Conservation (phyloP, 2,888 invertebrate species). For the Drosophila formosana region DNA sequence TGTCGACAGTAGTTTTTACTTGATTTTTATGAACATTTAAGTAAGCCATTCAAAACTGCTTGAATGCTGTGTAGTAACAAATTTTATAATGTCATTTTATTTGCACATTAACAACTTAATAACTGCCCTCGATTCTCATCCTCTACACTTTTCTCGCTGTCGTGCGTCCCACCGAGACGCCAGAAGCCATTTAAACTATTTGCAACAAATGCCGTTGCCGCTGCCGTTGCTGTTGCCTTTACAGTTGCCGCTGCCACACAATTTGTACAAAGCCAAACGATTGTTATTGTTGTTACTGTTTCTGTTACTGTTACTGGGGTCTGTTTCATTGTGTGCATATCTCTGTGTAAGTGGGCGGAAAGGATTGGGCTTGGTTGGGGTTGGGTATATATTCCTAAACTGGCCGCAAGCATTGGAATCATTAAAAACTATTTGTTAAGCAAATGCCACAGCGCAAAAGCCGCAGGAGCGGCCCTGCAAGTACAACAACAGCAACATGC, state of each 20-base stretch:
- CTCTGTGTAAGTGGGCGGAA: conserved; percentile 3
- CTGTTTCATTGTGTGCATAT: conserved; percentile 8
- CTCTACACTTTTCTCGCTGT: neutral
- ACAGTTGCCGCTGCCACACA: conserved; percentile 20
- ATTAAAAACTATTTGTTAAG: conserved; percentile 76
- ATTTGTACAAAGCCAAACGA: conserved; percentile 27
- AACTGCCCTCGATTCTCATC: neutral
- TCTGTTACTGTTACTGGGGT: neutral
- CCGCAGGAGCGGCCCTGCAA: conserved; percentile 38
- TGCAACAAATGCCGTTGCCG: conserved; percentile 51
- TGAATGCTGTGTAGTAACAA: conserved; percentile 7
- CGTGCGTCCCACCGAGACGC: neutral
- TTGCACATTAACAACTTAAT: conserved; percentile 47
- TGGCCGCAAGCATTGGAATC: conserved; percentile 71
- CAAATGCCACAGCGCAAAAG: conserved; percentile 70
- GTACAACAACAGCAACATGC: conserved; percentile 7
- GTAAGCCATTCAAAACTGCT: conserved; percentile 30
- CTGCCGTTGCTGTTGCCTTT: conserved; percentile 9
- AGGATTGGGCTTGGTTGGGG: neutral
- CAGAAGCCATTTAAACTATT: conserved; percentile 57
- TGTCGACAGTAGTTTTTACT: neutral
- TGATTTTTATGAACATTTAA: conserved; percentile 5
- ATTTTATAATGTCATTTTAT: conserved; percentile 31
- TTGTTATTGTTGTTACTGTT: conserved; percentile 15
- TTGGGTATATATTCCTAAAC: conserved; percentile 29